Percentiles rank a stretch among this genome's conserved stretches.
These are phyloP conservation scores for Tragopan temminckii DNA, from an alignment of 2,797 vertebrate genomes.

Conservation along the genomic window DNA sequence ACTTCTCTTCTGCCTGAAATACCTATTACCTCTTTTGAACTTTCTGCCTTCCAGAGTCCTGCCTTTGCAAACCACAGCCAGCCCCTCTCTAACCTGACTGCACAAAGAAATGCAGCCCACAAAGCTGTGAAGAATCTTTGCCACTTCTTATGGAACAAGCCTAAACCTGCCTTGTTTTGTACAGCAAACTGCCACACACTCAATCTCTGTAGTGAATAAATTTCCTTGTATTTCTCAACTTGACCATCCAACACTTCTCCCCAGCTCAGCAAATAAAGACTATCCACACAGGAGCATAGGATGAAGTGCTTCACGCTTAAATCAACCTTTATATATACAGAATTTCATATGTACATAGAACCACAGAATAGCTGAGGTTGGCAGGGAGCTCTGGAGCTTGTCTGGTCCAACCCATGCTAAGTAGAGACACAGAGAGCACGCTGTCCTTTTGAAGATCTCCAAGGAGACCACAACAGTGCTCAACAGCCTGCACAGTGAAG, in stretches of 20 bases:
- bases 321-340: not conserved
- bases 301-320: not conserved
- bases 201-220: not conserved
- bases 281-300: not conserved
- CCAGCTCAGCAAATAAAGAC: not conserved
- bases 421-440: accelerated
- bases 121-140: not conserved
- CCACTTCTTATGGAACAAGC: not conserved
- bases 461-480: not conserved
- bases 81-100: not conserved
- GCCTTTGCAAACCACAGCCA: not conserved
- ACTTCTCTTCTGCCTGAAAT: not conserved
- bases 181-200: not conserved
- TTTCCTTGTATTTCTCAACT: not conserved
- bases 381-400: not conserved
- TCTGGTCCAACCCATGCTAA: not conserved
- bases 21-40: not conserved
- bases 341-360: not conserved
- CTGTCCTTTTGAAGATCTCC: not conserved
- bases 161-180: not conserved
- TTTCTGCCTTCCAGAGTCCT: not conserved
- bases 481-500: not conserved
- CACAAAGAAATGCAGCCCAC: not conserved
- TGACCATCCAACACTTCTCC: not conserved
- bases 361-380: not conserved